Conservation (phyloP, 2,888 invertebrate species). For the Steinernema scapterisci region DNA sequence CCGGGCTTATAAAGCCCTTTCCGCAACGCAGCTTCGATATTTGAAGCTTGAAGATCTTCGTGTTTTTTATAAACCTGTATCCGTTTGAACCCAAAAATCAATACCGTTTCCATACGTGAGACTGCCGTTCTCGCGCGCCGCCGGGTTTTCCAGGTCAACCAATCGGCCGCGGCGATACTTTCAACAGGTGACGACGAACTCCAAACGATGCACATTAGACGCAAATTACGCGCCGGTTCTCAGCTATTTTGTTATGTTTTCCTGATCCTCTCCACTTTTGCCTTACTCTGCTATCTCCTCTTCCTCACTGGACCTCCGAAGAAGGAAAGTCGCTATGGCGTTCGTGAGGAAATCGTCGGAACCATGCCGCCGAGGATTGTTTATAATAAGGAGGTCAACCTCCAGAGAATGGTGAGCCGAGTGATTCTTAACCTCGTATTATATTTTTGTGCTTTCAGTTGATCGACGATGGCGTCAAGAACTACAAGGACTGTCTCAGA, state of each 20-base stretch:
- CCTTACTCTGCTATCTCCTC: not conserved
- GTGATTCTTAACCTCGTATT: not conserved
- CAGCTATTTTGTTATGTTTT: not conserved
- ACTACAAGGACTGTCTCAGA: slow-evolving; percentile 16
- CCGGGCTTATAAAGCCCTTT: too few relatives aligned
- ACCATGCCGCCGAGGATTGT: slow-evolving; percentile 15
- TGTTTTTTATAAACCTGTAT: not conserved
- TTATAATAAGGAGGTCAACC: slow-evolving; percentile 22
- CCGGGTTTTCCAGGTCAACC: not conserved
- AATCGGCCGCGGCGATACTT: not conserved
- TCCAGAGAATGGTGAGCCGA: slow-evolving; percentile 3
- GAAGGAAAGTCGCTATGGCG: not conserved
- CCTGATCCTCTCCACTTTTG: not conserved
- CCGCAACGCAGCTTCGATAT: not conserved
- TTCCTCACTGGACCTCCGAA: not conserved
- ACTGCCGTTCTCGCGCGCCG: not conserved
- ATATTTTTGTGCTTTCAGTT: not conserved
- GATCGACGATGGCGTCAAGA: not conserved
- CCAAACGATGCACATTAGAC: slow-evolving; percentile 16
- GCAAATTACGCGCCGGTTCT: not conserved
- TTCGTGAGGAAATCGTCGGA: not conserved
- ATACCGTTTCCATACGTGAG: not conserved
- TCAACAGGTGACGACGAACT: not conserved
- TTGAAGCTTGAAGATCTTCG: not conserved
- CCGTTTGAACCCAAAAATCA: not conserved